These are phyloP conservation scores for Mionectes macconnelli DNA, from an alignment of 2,113 vertebrate genomes.

Conservation along the genomic window DNA sequence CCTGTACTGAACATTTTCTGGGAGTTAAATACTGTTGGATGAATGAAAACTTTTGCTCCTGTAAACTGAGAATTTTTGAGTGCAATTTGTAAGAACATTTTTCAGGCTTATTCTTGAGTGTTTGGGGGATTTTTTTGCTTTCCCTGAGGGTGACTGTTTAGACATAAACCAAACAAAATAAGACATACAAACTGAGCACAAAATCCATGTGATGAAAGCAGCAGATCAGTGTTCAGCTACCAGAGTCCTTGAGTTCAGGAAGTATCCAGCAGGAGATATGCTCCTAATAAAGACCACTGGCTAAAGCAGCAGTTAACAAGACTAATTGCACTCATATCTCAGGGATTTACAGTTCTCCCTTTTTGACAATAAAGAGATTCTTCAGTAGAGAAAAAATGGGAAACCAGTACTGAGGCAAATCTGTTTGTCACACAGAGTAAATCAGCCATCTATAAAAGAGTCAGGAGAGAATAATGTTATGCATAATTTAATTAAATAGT, in stretches of 20 bases:
- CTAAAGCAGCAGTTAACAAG: background rate
- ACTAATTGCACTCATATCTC: background rate
- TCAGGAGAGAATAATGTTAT: background rate
- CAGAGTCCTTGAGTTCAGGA: background rate
- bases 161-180: background rate
- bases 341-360: background rate
- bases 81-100: background rate
- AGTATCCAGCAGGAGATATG: background rate
- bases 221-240: background rate
- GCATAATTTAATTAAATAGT: background rate
- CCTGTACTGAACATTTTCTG: background rate
- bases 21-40: background rate
- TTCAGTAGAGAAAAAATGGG: background rate
- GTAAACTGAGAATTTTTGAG: background rate
- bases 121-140: background rate
- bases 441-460: background rate
- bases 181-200: background rate
- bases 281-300: background rate
- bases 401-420: background rate
- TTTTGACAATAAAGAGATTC: background rate
- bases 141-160: background rate
- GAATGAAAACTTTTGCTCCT: background rate
- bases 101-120: background rate
- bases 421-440: background rate
- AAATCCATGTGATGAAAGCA: background rate